Percentiles rank a stretch among this genome's conserved stretches.
Evolutionary conservation across 2,113 vertebrate genomes (phyloP).

Genomic region (Embiotoca jacksoni): DNA sequence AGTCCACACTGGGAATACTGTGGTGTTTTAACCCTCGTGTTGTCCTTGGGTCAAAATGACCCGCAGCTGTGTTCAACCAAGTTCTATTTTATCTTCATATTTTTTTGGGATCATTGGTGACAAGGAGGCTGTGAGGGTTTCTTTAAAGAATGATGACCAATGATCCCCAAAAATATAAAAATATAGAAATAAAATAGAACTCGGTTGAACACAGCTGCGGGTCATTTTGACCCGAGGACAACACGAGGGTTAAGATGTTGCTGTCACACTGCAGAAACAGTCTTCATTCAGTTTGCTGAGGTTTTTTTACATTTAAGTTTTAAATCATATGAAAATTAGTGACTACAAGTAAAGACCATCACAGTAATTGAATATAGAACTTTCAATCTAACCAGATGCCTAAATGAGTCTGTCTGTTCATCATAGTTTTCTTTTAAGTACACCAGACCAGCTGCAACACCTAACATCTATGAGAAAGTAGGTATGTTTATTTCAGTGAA

Average conservation of each 20-base stretch:
- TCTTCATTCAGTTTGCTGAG: neutral
- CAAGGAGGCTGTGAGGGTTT: no score
- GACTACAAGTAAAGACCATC: neutral
- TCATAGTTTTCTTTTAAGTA: neutral
- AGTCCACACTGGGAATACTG: neutral
- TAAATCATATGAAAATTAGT: no score
- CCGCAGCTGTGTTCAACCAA: no score
- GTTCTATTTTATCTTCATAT: no score
- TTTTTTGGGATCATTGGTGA: no score
- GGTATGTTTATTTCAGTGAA: constrained; percentile 49
- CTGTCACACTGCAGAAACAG: neutral
- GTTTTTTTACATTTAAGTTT: neutral
- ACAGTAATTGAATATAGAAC: neutral
- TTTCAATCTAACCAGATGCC: neutral
- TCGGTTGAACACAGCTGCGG: no score
- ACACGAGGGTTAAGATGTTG: neutral
- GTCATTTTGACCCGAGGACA: no score
- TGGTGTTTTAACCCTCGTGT: neutral
- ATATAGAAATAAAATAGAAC: no score
- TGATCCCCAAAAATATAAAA: no score
- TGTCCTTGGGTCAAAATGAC: neutral
- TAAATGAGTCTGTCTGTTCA: neutral
- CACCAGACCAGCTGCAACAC: neutral
- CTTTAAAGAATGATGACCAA: no score
- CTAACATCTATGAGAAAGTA: neutral